These are phyloP conservation scores for Stegastes partitus DNA, from an alignment of 2,113 vertebrate species.

Conservation along the genomic window DNA sequence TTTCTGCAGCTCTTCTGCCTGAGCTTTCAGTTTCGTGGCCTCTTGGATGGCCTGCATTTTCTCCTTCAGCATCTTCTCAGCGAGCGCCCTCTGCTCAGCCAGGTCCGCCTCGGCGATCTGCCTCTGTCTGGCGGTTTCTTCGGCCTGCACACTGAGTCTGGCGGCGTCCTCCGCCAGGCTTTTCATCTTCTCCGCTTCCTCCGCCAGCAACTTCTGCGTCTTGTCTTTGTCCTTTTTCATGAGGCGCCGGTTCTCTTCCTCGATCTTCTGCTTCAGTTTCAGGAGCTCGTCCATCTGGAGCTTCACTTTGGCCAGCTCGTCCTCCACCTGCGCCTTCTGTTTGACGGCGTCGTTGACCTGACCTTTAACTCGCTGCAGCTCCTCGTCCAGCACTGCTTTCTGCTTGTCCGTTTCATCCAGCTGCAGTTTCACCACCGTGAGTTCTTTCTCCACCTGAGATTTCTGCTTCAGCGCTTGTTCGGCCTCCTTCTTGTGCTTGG, in stretches of 20 bases:
- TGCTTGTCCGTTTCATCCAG: conserved; percentile 95
- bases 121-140: conserved; percentile 91
- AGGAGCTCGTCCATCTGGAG: conserved; percentile 95
- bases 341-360: conserved; percentile 90
- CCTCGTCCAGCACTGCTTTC: conserved; percentile 90
- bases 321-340: conserved; percentile 92
- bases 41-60: conserved; percentile 98
- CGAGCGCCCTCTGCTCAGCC: conserved; percentile 90
- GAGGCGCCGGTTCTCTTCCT: conserved; percentile 91
- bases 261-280: conserved; percentile 91
- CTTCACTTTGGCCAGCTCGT: conserved; percentile 91
- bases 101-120: conserved; percentile 90
- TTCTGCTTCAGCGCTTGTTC: conserved; percentile 94
- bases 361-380: conserved; percentile 93
- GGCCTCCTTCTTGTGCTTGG: conserved; percentile 92
- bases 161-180: conserved; percentile 93
- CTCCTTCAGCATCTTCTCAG: conserved; percentile 95
- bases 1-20: conserved; percentile 93
- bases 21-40: conserved; percentile 89
- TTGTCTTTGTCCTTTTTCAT: conserved; percentile 92
- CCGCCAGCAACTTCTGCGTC: conserved; percentile 89
- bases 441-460: conserved; percentile 93
- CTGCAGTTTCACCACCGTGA: conserved; percentile 88
- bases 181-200: conserved; percentile 96
- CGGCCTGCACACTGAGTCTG: conserved; percentile 89